Evolutionary conservation across 2,888 invertebrate species (phyloP).

Genomic region (Cataglyphis rosenhaueri): DNA sequence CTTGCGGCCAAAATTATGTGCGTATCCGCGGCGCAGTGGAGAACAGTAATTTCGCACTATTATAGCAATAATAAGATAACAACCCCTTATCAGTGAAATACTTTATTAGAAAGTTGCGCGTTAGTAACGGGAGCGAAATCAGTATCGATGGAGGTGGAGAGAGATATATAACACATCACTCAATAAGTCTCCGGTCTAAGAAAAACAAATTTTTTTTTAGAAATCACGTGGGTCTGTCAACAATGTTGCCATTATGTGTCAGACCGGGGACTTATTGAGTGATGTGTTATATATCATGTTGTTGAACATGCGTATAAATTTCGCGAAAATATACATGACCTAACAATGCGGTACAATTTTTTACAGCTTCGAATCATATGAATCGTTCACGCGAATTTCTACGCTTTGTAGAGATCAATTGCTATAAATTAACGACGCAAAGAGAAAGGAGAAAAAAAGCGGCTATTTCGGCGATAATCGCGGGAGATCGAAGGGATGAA

Average conservation of each 20-base stretch:
- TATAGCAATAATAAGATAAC: background rate
- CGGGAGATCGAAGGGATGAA: conserved; percentile 27
- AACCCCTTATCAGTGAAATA: background rate
- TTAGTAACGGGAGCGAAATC: background rate
- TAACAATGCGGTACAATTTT: conserved; percentile 13
- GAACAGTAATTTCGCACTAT: background rate
- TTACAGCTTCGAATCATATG: background rate
- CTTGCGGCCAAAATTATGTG: background rate
- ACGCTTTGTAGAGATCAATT: background rate
- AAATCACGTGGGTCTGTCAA: too few relatives aligned
- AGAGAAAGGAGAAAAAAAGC: conserved; percentile 8
- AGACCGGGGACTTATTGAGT: too few relatives aligned
- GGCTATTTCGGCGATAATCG: conserved; percentile 46
- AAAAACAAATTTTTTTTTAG: too few relatives aligned
- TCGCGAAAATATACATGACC: background rate
- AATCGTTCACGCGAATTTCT: background rate
- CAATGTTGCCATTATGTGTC: too few relatives aligned
- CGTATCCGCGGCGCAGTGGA: too few relatives aligned
- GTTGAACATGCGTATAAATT: background rate
- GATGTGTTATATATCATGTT: background rate
- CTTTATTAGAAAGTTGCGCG: background rate
- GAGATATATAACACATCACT: too few relatives aligned
- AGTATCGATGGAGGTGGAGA: background rate
- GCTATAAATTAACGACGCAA: conserved; percentile 39
- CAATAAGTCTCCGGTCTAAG: too few relatives aligned